phyloP scores from a whole-genome alignment of 2,113 vertebrate genomes.

The Capreolus pygargus region DNA sequence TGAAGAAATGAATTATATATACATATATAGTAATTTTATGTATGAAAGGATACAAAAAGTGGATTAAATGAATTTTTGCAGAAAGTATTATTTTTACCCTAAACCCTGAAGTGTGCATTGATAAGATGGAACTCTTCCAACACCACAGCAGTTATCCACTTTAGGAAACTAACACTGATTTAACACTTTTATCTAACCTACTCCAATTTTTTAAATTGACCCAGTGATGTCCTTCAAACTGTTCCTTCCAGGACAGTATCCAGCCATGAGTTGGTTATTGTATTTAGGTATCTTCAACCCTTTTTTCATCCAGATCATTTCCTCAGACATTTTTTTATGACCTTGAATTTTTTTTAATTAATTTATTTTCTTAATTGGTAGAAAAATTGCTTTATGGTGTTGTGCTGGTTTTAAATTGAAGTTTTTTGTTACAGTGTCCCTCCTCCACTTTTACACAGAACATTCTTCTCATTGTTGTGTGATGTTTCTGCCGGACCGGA shows the following conservation, averaged over 20 bases:
- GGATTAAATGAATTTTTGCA: background rate
- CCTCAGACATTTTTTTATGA: background rate
- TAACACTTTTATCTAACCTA: rapidly evolving
- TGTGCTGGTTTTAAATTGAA: background rate
- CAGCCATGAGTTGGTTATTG: rapidly evolving
- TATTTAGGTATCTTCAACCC: background rate
- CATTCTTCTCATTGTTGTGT: rapidly evolving
- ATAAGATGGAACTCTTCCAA: background rate
- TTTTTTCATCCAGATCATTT: background rate
- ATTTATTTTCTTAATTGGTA: background rate
- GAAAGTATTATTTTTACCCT: background rate
- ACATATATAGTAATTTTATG: background rate
- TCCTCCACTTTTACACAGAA: background rate
- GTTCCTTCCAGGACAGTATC: too few species aligned
- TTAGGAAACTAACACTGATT: background rate
- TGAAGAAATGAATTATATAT: background rate
- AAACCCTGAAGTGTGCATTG: background rate
- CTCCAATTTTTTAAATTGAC: background rate
- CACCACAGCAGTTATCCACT: too few species aligned
- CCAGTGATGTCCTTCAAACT: rapidly evolving
- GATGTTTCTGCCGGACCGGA: background rate
- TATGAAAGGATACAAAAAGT: background rate
- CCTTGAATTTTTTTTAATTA: background rate
- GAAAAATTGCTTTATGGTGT: background rate
- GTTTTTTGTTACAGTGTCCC: rapidly evolving